phyloP scores from a whole-genome alignment of 2,797 vertebrate genomes.

The Cirrhinus mrigala region DNA sequence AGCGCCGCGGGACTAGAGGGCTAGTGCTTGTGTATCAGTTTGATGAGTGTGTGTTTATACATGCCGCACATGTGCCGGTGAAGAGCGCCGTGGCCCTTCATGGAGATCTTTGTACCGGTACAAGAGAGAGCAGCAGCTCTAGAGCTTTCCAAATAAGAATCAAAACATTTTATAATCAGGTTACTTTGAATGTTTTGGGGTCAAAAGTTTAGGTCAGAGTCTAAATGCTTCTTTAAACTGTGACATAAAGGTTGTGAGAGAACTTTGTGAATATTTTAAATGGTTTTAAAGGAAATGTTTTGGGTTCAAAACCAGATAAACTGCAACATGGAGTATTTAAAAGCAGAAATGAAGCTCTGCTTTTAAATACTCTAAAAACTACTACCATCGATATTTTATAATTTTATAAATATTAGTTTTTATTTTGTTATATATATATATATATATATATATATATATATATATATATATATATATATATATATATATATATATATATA shows the following conservation, averaged over 20 bases:
- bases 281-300: neutral
- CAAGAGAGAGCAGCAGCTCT: constrained; percentile 19
- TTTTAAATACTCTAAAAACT: too few relatives aligned
- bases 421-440: too few relatives aligned
- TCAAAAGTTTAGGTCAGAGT: neutral
- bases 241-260: neutral
- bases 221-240: neutral
- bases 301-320: neutral
- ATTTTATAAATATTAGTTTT: too few relatives aligned
- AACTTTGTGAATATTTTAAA: neutral
- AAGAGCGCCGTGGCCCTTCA: neutral
- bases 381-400: too few relatives aligned
- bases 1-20: constrained; percentile 69
- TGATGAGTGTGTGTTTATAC: constrained; percentile 73
- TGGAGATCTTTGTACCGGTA: neutral
- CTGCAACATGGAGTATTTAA: neutral
- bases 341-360: too few relatives aligned
- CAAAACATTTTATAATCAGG: neutral
- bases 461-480: too few relatives aligned
- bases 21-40: constrained; percentile 75
- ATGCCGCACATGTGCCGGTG: constrained; percentile 63
- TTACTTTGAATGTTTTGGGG: neutral
- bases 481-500: too few relatives aligned
- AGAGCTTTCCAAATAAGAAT: neutral
- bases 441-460: too few relatives aligned